Evolutionary conservation across 2,113 vertebrate genomes (phyloP).

Genomic region (Anolis carolinensis): DNA sequence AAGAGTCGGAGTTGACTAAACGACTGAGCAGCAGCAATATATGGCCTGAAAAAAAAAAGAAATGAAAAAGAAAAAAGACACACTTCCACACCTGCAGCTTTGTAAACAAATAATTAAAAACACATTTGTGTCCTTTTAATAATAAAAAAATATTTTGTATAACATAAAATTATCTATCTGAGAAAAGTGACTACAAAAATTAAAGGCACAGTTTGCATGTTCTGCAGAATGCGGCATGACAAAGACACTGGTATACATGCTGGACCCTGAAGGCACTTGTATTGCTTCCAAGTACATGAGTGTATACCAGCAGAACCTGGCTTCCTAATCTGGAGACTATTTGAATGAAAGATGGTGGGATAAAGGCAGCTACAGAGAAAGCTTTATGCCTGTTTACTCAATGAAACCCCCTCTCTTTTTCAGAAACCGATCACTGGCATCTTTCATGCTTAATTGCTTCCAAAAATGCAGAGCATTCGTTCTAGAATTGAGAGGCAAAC

Average conservation of each 20-base stretch:
- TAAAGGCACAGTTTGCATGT: not conserved
- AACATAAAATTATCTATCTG: slow-evolving; percentile 24
- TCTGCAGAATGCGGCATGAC: not conserved
- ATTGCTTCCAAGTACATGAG: slow-evolving; percentile 23
- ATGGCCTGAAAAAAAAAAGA: no score
- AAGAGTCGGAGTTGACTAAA: no score
- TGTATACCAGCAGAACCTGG: slow-evolving; percentile 45
- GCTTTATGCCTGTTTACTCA: slow-evolving; percentile 46
- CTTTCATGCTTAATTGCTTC: slow-evolving; percentile 60
- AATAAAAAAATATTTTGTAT: slow-evolving; percentile 22
- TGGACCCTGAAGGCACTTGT: slow-evolving; percentile 42
- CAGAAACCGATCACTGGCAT: slow-evolving; percentile 30
- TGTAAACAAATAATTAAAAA: not conserved
- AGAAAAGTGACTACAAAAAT: slow-evolving; percentile 49
- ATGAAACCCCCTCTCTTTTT: slow-evolving; percentile 66
- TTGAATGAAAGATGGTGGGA: slow-evolving; percentile 49
- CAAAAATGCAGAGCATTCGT: slow-evolving; percentile 36
- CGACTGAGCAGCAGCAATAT: no score
- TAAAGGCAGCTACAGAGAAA: slow-evolving; percentile 45
- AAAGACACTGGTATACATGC: not conserved
- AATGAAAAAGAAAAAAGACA: not conserved
- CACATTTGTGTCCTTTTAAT: not conserved
- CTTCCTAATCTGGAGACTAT: slow-evolving; percentile 20
- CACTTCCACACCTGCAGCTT: not conserved
- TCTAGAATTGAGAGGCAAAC: slow-evolving; percentile 23